Percentiles rank a stretch among this genome's conserved stretches.
Evolutionary conservation across 2,797 vertebrate genomes (phyloP).

Genomic region (Galagoides demidoff): DNA sequence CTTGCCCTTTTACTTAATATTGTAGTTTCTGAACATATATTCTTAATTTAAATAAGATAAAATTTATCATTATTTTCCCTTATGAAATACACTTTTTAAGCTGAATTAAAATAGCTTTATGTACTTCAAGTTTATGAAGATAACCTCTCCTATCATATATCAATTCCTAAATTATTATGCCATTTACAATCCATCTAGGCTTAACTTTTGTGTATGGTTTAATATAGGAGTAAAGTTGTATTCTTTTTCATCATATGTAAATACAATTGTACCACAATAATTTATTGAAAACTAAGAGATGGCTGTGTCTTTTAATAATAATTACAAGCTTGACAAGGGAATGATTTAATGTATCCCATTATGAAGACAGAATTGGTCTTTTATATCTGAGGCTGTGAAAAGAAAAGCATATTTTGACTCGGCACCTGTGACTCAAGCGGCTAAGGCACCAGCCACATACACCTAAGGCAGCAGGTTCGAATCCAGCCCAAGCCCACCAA

Average conservation of each 20-base stretch:
- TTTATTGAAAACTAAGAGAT: not conserved
- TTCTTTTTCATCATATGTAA: not conserved
- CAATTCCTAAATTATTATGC: not conserved
- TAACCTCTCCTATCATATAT: not conserved
- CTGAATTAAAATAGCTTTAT: not conserved
- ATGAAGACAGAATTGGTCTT: not conserved
- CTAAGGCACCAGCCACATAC: too few relatives aligned
- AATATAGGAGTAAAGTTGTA: not conserved
- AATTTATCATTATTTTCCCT: not conserved
- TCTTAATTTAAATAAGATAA: not conserved
- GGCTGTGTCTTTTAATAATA: too few relatives aligned
- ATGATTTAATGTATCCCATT: not conserved
- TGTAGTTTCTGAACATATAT: not conserved
- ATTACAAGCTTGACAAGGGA: not conserved
- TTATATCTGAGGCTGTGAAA: not conserved
- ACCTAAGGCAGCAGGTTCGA: too few relatives aligned
- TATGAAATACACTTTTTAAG: not conserved
- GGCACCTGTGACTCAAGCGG: not conserved
- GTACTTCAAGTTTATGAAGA: not conserved
- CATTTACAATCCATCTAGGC: not conserved
- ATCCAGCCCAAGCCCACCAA: too few relatives aligned
- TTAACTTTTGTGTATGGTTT: not conserved
- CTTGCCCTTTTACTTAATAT: not conserved
- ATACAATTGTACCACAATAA: not conserved
- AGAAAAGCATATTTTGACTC: not conserved